Evolutionary conservation across 2,888 invertebrate genomes (phyloP), one percentile per base, ranked within the genome.

Genomic region (Polietes domitor): DNA sequence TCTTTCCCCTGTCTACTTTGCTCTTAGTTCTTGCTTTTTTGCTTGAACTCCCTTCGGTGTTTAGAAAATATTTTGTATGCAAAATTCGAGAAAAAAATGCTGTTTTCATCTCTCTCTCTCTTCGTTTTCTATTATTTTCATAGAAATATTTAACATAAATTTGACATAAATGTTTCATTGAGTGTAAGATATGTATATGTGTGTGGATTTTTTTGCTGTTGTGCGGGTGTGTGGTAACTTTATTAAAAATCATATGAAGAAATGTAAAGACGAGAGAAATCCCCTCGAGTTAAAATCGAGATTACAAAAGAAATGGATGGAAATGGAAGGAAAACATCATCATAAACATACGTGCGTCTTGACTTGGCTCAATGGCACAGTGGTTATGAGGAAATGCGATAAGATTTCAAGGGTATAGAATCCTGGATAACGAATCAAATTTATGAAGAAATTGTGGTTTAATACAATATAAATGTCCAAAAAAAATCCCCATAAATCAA

Each of bases 141-240:
- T 74, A 68, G 21, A 68, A 74, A 71, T 79, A 82, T 89, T 89
- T 90, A 88, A 89, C 88, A 90, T 90, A 90, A 90, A 89, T 89
- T 89, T 89, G 88, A 88, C 89, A 88, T 90, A 90, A 90, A 90
- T 89, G 90, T 86, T 88, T 88, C 87, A 89, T 87, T 87, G 87
- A 86, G 86, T 87, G 87, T 87, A 85, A 89, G 88, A 87, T 89
- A 89, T 90, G 50, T 37, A 12, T 32, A 32, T 37, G 37, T 37
- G 12, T 37, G 37, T 37, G 1, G 37, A 10, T 37, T 37, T 37
- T 37, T 37, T 37, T 37, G 10, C 12, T 37, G 50, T 74, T 74
- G 24, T 15, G 10, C 63, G 3, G 26, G 28, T 43, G 19, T 24
- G 43, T 41, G 68, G 87, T 85, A 86, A 87, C 89, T 90, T 89